phyloP scores from a whole-genome alignment of 2,797 vertebrate species.

The Cyprinodon diabolis region DNA sequence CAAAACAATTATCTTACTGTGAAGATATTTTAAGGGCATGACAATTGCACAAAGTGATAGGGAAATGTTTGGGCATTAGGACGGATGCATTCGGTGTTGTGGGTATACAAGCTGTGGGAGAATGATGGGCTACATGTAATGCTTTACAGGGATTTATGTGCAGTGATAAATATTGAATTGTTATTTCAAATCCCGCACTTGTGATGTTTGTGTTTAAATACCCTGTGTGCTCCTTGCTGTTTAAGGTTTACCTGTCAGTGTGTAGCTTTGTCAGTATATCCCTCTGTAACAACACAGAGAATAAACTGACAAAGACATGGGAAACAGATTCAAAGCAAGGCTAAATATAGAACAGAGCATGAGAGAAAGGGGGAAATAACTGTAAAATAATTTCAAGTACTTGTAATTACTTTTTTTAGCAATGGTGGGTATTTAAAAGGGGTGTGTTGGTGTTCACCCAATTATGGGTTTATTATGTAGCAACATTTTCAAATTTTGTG shows the following conservation, averaged over 20 bases:
- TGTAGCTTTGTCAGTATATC: conserved; percentile 36
- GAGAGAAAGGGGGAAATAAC: neutral
- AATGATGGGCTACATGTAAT: conserved; percentile 9
- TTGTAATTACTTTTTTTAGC: no score
- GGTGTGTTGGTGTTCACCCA: no score
- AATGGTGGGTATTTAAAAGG: no score
- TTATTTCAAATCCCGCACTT: conserved; percentile 46
- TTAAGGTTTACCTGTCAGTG: conserved; percentile 25
- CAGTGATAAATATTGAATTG: conserved; percentile 40
- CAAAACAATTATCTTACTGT: conserved; percentile 26
- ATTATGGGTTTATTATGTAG: no score
- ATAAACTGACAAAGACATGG: conserved; percentile 21
- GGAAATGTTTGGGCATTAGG: conserved; percentile 17
- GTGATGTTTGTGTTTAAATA: conserved; percentile 40
- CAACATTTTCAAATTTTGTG: no score
- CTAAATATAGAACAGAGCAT: conserved; percentile 4
- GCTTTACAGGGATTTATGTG: conserved; percentile 23
- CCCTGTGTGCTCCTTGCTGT: conserved; percentile 49
- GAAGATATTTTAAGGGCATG: conserved; percentile 42
- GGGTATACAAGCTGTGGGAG: conserved; percentile 14
- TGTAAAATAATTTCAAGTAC: no score
- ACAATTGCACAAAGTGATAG: conserved; percentile 47
- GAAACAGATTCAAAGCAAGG: neutral
- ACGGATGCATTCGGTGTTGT: conserved; percentile 18
- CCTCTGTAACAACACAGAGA: conserved; percentile 25